These are phyloP conservation scores for Microctonus hyperodae DNA, from an alignment of 2,888 invertebrate species.

Conservation along the genomic window DNA sequence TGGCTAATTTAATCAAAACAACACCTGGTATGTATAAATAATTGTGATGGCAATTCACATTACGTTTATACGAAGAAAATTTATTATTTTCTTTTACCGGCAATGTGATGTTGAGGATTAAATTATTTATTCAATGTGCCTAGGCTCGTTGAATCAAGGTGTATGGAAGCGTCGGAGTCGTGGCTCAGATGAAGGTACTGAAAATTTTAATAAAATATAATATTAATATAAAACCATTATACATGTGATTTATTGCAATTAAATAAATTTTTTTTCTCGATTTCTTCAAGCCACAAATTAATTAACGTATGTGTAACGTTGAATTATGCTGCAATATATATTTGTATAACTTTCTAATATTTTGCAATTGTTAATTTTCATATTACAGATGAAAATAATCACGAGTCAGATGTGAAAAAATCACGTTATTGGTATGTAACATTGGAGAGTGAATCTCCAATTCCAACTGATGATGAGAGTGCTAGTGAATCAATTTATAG, in stretches of 20 bases:
- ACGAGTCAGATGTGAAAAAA: slow-evolving; percentile 41
- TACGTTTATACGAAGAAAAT: background rate
- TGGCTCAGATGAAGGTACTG: slow-evolving; percentile 39
- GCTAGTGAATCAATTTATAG: slow-evolving; percentile 70
- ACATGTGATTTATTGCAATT: too few species aligned
- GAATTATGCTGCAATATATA: background rate
- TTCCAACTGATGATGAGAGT: slow-evolving; percentile 53
- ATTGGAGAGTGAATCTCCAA: slow-evolving; percentile 63
- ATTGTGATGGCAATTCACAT: slow-evolving; percentile 3
- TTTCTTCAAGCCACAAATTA: background rate
- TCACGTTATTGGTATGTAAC: slow-evolving; percentile 52
- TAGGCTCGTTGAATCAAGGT: slow-evolving; percentile 34
- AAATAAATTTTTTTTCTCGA: background rate
- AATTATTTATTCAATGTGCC: slow-evolving; percentile 25
- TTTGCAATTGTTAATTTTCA: background rate
- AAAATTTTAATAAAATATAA: background rate
- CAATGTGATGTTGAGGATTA: slow-evolving; percentile 12
- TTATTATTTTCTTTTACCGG: slow-evolving; percentile 9
- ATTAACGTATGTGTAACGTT: background rate
- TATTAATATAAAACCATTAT: background rate
- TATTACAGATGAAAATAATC: slow-evolving; percentile 45
- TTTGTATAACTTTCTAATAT: background rate
- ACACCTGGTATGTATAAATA: slow-evolving; percentile 36
- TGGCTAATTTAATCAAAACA: slow-evolving; percentile 36
- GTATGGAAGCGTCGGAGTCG: slow-evolving; percentile 39